Evolutionary conservation across 2,797 vertebrate species (phyloP).

Genomic region (Columba guinea): DNA sequence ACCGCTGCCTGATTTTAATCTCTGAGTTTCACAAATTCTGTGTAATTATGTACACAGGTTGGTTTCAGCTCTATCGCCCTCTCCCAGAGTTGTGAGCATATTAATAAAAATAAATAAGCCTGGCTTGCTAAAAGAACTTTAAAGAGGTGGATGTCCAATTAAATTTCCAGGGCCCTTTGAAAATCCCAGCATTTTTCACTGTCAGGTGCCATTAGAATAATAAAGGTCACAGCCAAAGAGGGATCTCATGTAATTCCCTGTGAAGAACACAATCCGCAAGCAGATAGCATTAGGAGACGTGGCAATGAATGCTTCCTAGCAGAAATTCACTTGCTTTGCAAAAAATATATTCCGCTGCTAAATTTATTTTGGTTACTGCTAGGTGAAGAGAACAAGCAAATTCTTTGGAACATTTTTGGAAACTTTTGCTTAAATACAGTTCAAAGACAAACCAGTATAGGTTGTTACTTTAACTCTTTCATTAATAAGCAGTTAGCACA

Average conservation of each 20-base stretch:
- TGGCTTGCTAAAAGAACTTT: slow-evolving; percentile 11
- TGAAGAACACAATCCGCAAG: not conserved
- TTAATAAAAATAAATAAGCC: slow-evolving; percentile 52
- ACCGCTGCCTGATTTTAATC: not conserved
- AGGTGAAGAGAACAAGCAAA: not conserved
- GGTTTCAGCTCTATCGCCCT: not conserved
- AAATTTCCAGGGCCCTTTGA: slow-evolving; percentile 20
- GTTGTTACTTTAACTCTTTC: not conserved
- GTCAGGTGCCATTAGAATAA: slow-evolving; percentile 54
- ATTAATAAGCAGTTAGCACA: not conserved
- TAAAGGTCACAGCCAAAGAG: slow-evolving; percentile 38
- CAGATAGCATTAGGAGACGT: not conserved
- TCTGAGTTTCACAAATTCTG: not conserved
- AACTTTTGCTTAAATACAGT: not conserved
- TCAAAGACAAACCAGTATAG: not conserved
- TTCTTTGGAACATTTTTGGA: rapidly evolving
- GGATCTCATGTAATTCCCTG: not conserved
- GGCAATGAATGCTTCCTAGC: not conserved
- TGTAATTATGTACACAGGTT: not conserved
- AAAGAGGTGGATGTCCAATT: slow-evolving; percentile 50
- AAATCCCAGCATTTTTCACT: slow-evolving; percentile 52
- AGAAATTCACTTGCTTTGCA: not conserved
- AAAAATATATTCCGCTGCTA: not conserved
- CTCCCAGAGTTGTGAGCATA: not conserved
- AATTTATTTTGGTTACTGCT: not conserved